phyloP scores from a whole-genome alignment of 1,140 invertebrate genomes.

The Brachionus manjavacas region DNA sequence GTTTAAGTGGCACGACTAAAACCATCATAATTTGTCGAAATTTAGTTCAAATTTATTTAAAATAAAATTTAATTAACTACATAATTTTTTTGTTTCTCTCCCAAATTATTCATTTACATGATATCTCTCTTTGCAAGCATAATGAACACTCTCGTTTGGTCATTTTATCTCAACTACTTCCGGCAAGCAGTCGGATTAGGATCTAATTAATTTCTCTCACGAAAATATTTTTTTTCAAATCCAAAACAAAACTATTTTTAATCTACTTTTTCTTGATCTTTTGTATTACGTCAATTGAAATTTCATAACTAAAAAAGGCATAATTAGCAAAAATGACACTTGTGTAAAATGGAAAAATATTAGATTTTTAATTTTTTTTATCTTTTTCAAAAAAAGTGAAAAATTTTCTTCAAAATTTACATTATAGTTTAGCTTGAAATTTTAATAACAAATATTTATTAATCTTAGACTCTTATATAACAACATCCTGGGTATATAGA shows the following conservation, averaged over 20 bases:
- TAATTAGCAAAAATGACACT: neutral
- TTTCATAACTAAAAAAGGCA: neutral
- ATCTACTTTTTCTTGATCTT: neutral
- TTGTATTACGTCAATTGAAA: neutral
- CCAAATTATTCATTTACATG: neutral
- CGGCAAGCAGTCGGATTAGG: neutral
- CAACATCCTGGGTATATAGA: neutral
- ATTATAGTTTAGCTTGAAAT: neutral
- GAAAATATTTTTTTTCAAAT: neutral
- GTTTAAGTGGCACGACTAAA: neutral
- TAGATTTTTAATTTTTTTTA: too few relatives aligned
- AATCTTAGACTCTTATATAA: neutral
- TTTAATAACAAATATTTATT: neutral
- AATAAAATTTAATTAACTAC: constrained; percentile 2
- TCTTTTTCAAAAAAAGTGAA: neutral
- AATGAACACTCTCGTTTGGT: neutral
- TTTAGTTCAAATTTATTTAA: constrained; percentile 18
- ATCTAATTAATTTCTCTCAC: neutral
- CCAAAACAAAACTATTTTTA: too few relatives aligned
- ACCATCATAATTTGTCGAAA: neutral
- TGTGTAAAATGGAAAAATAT: too few relatives aligned
- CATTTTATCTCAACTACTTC: neutral
- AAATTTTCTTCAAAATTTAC: neutral
- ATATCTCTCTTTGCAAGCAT: neutral
- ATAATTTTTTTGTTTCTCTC: neutral